Conservation (phyloP, 2,888 invertebrate species). For the Phortica magna region DNA sequence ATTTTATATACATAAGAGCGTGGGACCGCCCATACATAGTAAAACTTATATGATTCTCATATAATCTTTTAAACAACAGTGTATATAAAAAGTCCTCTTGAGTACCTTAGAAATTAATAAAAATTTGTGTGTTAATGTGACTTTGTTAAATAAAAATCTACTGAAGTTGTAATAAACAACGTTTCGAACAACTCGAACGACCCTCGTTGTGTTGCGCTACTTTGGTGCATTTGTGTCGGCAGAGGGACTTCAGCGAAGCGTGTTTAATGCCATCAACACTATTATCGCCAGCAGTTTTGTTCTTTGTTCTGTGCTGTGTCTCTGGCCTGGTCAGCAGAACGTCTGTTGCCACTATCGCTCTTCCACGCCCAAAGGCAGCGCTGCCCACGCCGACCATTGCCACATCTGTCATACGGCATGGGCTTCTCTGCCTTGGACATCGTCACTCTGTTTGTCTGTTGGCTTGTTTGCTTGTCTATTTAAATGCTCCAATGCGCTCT, state of each 20-base stretch:
- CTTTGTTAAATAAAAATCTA: no score
- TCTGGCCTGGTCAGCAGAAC: not conserved
- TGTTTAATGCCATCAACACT: conserved; percentile 66
- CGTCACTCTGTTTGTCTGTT: not conserved
- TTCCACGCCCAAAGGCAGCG: not conserved
- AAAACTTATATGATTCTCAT: no score
- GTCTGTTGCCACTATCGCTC: not conserved
- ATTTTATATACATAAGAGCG: no score
- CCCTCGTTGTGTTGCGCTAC: conserved; percentile 35
- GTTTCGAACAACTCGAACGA: not conserved
- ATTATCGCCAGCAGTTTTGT: conserved; percentile 48
- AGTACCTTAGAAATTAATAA: no score
- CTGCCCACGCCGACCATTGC: not conserved
- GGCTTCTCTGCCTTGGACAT: not conserved
- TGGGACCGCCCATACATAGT: no score
- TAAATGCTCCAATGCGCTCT: not conserved
- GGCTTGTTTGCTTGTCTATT: not conserved
- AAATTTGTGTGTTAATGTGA: no score
- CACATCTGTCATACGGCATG: not conserved
- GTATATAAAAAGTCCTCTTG: no score
- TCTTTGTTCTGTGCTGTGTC: conserved; percentile 3
- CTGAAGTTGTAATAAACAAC: no score
- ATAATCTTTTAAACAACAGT: no score
- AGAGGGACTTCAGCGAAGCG: conserved; percentile 59
- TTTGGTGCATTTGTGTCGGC: conserved; percentile 47